Evolutionary conservation across 2,888 invertebrate genomes (phyloP).

Genomic region (Scelioninae gen. 2): DNA sequence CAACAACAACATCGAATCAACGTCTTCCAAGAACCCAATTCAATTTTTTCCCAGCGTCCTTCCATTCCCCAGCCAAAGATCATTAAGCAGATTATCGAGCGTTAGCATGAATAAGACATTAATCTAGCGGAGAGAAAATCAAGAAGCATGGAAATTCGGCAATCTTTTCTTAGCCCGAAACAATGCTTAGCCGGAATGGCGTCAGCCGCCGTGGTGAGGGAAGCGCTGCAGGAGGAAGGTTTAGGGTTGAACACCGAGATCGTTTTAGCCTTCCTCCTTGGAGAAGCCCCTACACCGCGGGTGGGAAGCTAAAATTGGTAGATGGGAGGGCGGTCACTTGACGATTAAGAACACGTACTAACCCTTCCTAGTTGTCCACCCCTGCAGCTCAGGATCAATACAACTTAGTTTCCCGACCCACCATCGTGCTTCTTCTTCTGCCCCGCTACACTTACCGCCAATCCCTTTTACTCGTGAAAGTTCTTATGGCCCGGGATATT

Average conservation of each 20-base stretch:
- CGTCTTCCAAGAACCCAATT: no score
- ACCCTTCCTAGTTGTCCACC: constrained; percentile 75
- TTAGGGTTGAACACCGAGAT: constrained; percentile 64
- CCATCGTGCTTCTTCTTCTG: constrained; percentile 61
- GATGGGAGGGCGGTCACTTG: constrained; percentile 74
- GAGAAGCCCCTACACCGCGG: constrained; percentile 63
- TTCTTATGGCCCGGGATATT: constrained; percentile 74
- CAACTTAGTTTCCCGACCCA: constrained; percentile 74
- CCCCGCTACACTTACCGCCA: constrained; percentile 63
- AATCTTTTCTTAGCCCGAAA: constrained; percentile 70
- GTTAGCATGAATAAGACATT: constrained; percentile 55
- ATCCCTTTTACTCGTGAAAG: constrained; percentile 65
- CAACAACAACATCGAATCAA: no score
- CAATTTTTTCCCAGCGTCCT: background rate
- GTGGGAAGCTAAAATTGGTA: constrained; percentile 64
- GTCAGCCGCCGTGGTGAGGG: constrained; percentile 63
- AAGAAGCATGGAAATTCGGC: constrained; percentile 60
- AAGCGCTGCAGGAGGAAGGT: constrained; percentile 61
- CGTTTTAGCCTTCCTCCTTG: constrained; percentile 62
- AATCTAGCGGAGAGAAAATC: constrained; percentile 56
- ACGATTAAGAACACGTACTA: constrained; percentile 76
- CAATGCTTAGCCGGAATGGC: constrained; percentile 70
- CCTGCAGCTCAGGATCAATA: constrained; percentile 74
- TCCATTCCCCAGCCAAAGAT: constrained; percentile 12
- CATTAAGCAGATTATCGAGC: constrained; percentile 53